Evolutionary conservation across 2,113 vertebrate species (phyloP).

Genomic region (Aptenodytes forsteri): DNA sequence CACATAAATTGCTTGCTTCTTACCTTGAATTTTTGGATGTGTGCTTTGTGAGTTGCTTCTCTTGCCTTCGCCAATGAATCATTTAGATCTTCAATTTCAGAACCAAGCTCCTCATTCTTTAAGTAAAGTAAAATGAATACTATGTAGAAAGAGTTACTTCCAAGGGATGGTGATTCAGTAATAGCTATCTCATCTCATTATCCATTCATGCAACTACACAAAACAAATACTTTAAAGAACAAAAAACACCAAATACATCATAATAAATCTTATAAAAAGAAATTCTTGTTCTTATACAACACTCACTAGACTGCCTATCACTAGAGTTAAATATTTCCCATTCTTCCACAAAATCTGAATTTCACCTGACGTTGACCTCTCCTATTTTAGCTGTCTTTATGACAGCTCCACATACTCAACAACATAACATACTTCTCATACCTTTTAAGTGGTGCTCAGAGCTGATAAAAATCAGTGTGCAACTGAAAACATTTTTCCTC

Average conservation of each 20-base stretch:
- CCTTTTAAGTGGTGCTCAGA: not conserved
- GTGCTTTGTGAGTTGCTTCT: slow-evolving; percentile 82
- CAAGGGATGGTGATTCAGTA: not conserved
- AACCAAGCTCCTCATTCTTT: slow-evolving; percentile 86
- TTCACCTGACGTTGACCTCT: not conserved
- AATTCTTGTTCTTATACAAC: not conserved
- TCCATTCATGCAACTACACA: not conserved
- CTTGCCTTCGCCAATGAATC: slow-evolving; percentile 81
- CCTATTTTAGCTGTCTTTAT: not conserved
- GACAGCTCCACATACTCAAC: not conserved
- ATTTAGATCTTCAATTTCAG: slow-evolving; percentile 86
- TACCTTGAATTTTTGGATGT: slow-evolving; percentile 87
- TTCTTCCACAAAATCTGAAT: not conserved
- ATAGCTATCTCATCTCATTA: not conserved
- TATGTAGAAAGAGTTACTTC: not conserved
- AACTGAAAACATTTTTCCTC: not conserved
- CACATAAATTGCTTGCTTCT: not conserved
- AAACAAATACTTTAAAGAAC: not conserved
- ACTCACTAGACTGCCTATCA: not conserved
- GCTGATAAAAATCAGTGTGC: not conserved
- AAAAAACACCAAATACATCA: not conserved
- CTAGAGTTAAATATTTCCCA: not conserved
- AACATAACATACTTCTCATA: not conserved
- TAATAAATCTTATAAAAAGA: not conserved
- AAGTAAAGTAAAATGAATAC: slow-evolving; percentile 1